phyloP scores from a whole-genome alignment of 2,113 vertebrate species.

The Limnothrissa miodon region DNA sequence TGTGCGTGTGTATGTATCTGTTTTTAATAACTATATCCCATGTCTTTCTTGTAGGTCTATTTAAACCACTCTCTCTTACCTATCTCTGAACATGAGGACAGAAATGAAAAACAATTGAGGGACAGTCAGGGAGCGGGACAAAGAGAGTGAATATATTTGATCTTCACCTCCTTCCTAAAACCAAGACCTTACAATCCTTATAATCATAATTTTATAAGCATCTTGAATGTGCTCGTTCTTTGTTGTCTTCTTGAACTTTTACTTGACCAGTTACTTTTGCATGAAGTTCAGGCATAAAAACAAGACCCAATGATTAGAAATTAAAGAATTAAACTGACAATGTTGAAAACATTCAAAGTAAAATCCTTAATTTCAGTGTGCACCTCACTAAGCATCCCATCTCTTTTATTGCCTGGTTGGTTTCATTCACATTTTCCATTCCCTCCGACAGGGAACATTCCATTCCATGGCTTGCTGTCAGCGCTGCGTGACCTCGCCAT shows the following conservation, averaged over 20 bases:
- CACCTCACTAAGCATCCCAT: not conserved
- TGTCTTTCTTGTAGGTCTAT: constrained; percentile 24
- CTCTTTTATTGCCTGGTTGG: constrained; percentile 6
- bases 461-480: constrained; percentile 8
- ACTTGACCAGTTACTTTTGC: not conserved
- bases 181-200: not conserved
- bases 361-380: not conserved
- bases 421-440: constrained; percentile 31
- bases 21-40: constrained; percentile 31
- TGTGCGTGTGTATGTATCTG: not conserved
- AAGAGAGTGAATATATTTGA: not conserved
- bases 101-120: not conserved
- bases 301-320: not conserved
- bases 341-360: not conserved
- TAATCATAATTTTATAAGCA: not conserved
- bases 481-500: constrained; percentile 9
- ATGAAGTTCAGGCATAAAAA: not conserved
- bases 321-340: not conserved
- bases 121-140: not conserved
- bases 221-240: not conserved
- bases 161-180: constrained; percentile 13
- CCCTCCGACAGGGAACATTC: constrained; percentile 13
- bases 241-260: not conserved
- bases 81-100: not conserved
- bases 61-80: constrained; percentile 27